Base-by-base conservation (phyloP, 2,113 vertebrate genomes). In the Eclectus roratus region DNA sequence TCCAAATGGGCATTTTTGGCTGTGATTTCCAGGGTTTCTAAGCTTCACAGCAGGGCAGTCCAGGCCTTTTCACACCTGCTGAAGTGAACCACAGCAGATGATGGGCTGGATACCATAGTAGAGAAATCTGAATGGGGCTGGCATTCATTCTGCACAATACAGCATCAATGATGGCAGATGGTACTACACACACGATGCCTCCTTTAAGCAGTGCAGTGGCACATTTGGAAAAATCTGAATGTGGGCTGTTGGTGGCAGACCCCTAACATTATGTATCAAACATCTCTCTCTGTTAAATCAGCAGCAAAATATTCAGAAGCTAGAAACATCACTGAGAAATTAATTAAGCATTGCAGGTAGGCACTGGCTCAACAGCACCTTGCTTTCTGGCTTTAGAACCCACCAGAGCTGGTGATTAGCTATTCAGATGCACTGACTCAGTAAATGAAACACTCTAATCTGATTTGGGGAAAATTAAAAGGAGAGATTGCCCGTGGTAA, bases 41-140 rank as follows among this genome's bases (percentile, higher is more conserved):
- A 94, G 87, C 94, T 87, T 91, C 91, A 92, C 63, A 96, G 84
- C n/a, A 90, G 95, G 95, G 89, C 79, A 96, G 89, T 91, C 81
- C 92, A 91, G 93, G 90, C 93, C 90, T 94, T 96, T 93, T 93
- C 82, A 97, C 94, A 97, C 93, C 96, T 97, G 97, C 94, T 97
- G 86, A 96, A 96, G 84, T 80, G 84, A 96, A 95, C 91, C 81
- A 89, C 66, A 93, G 93, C 91, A 94, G 91, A 91, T 88, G 91
- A 96, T 85, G 58, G 96, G 93, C 88, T 97, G 95, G 84, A 95
- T 96, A 72, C 63, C 66, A 60, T 2, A 93, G 88, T 53, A 86
- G 86, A 88, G 95, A 43, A 68, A 85, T 94, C 69, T 9, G 55
- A 94, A 96, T 89, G 81, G 87, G 78, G 78, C 70, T 96, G 95